Conservation (phyloP, 2,888 invertebrate genomes). For the Parnassius apollo region DNA sequence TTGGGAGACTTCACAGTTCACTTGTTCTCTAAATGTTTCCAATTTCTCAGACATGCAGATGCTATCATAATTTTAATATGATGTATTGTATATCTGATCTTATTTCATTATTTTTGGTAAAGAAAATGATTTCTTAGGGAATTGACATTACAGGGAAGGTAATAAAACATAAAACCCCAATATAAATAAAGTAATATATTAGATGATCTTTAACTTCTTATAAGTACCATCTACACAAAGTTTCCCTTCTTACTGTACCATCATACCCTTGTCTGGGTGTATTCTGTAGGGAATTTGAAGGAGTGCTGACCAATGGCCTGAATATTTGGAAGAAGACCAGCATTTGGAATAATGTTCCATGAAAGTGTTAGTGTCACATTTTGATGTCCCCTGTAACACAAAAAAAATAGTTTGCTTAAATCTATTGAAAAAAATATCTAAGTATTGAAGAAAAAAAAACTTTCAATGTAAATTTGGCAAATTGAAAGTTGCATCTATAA, state of each 20-base stretch:
- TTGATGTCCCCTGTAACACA: constrained; percentile 89
- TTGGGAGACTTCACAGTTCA: no score
- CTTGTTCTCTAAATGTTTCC: no score
- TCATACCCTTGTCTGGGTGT: constrained; percentile 84
- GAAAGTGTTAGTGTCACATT: constrained; percentile 97
- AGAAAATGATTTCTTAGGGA: no score
- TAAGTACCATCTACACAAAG: constrained; percentile 33
- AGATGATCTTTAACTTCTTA: constrained; percentile 46
- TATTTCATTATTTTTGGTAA: no score
- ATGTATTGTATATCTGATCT: no score
- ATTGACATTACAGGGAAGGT: background rate
- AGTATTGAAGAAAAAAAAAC: no score
- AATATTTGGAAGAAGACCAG: constrained; percentile 95
- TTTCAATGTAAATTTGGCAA: no score
- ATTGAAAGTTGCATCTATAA: no score
- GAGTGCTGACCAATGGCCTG: constrained; percentile 90
- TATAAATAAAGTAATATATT: constrained; percentile 47
- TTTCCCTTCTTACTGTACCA: constrained; percentile 28
- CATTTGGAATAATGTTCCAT: constrained; percentile 99
- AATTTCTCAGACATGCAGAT: no score
- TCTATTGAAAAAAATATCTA: no score
- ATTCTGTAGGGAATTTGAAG: constrained; percentile 95
- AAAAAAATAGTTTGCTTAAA: background rate
- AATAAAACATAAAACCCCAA: constrained; percentile 38
- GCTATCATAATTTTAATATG: no score